Evolutionary conservation across 2,797 vertebrate species (phyloP), one percentile per base, ranked within the genome.

Genomic region (Lithobates sylvaticus): DNA sequence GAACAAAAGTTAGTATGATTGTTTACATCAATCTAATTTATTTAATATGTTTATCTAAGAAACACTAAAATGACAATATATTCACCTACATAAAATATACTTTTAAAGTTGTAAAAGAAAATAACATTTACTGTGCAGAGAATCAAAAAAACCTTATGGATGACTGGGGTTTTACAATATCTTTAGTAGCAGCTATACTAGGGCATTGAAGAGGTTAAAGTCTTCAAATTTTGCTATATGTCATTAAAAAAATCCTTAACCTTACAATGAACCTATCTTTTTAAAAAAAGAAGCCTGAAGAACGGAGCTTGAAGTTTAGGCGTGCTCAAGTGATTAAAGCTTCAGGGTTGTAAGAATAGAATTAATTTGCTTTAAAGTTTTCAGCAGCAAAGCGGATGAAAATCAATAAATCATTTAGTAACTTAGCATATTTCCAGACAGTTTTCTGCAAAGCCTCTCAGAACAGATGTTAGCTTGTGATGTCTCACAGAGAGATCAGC

Each of bases 301-400:
- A 84, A 70, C 83, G 87, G 88, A 36, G 1, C 36, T 89, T 89
- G 84, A 88, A 18, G 9, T 89, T 47, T 88, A 89, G 88, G 88
- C 75, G 82, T 85, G 83, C 86, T 78, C 86, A 79, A 89, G 88
- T 3, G 44, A 89, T 84, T 82, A 84, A 87, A 84, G 88, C 85
- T 90, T 72, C 32, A 88, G 88, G 90, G 87, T 88, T 85, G 85
- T 84, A 89, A 13, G 75, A 86, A 88, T 86, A 84, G 83, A 89
- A 89, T 92, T 90, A 92, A 93, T 92, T 90, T 88, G 92, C 90
- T 90, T 90, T 89, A 89, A 91, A 90, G 89, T 91, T 90, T 90
- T 89, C 89, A 89, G 89, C 89, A 74, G 89, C 70, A 84, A 89
- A 88, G 89, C 85, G 88, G 91, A 91, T 88, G 89, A 88, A 91